A percentile compares a stretch with the other conserved stretches of the same genome.
These are phyloP conservation scores for Hipparchia sbordonii DNA, from an alignment of 2,888 invertebrate genomes.

Conservation along the genomic window DNA sequence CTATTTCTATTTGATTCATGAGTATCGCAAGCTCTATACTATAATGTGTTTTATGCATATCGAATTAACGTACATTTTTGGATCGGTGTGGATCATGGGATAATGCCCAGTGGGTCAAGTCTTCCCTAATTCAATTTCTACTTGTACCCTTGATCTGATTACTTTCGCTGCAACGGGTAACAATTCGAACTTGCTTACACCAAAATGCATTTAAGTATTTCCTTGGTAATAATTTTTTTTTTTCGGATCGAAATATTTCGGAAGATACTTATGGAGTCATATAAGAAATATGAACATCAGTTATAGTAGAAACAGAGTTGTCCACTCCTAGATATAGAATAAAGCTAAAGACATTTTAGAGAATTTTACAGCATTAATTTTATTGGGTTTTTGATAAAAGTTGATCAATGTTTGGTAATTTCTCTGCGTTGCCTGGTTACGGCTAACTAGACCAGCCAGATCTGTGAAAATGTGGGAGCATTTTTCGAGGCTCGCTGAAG, in stretches of 20 bases:
- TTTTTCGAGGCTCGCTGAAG: too few relatives aligned
- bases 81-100: slow-evolving; percentile 31
- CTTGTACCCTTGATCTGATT: slow-evolving; percentile 75
- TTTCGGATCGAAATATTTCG: background rate
- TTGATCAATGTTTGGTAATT: too few relatives aligned
- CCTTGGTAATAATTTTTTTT: slow-evolving; percentile 37
- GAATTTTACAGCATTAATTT: too few relatives aligned
- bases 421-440: too few relatives aligned
- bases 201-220: slow-evolving; percentile 47
- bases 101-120: slow-evolving; percentile 66
- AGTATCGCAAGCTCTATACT: slow-evolving; percentile 20
- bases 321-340: too few relatives aligned
- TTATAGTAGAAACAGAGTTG: too few relatives aligned
- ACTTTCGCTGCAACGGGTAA: slow-evolving; percentile 65
- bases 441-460: too few relatives aligned
- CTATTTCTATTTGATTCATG: slow-evolving; percentile 30
- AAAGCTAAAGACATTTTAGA: too few relatives aligned
- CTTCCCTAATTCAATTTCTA: slow-evolving; percentile 76
- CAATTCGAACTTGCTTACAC: slow-evolving; percentile 52
- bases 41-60: slow-evolving; percentile 13
- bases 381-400: too few relatives aligned
- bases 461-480: too few relatives aligned
- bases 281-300: too few relatives aligned
- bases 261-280: too few relatives aligned
- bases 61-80: slow-evolving; percentile 19